Base-by-base conservation (phyloP, 1,140 invertebrate species). In the Drosophila santomea region DNA sequence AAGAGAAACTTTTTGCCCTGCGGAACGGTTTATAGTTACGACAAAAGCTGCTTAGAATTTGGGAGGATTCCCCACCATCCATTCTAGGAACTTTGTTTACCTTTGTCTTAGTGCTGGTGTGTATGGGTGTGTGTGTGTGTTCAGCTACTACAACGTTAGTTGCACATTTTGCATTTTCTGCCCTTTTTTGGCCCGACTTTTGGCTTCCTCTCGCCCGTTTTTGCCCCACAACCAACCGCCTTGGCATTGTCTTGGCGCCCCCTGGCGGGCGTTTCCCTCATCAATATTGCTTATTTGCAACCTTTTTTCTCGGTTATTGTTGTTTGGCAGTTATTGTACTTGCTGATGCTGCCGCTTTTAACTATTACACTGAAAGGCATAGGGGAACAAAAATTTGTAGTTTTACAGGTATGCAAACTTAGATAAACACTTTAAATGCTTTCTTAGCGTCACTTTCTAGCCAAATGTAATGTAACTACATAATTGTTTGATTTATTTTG, bases 221-320 rank as follows among this genome's bases (percentile, higher is more conserved):
- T n/a, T 28, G 15, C 11, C 56, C 25, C 39, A 17, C 63, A 56
- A 57, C 69, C 63, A 68, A 57, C 69, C 36, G 63, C 63, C 43
- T 57, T 50, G 67, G 41, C 64, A 57, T 57, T 71, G 67, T 69
- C 67, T 57, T 44, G 71, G 78, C 69, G 77, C 81, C 81, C 57
- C 55, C 74, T 60, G 64, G 69, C 71, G 63, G 60, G 62, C 52
- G 51, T 68, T 56, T 64, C 72, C 80, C 84, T 71, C 83, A 88
- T 88, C 84, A 89, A 88, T 89, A 88, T 84, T 84, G 84, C 85
- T 86, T 88, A 86, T 89, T 79, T 89, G 75, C 79, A 76, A 73
- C 67, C 60, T 55, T 58, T 80, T 76, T 35, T 10, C 35, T 61
- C 36, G 59, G 43, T 57, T 36, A 54, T 56, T 82, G 64, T 76